These are phyloP conservation scores for Eurystomus glaucurus DNA, from an alignment of 2,797 vertebrate species.

Conservation along the genomic window DNA sequence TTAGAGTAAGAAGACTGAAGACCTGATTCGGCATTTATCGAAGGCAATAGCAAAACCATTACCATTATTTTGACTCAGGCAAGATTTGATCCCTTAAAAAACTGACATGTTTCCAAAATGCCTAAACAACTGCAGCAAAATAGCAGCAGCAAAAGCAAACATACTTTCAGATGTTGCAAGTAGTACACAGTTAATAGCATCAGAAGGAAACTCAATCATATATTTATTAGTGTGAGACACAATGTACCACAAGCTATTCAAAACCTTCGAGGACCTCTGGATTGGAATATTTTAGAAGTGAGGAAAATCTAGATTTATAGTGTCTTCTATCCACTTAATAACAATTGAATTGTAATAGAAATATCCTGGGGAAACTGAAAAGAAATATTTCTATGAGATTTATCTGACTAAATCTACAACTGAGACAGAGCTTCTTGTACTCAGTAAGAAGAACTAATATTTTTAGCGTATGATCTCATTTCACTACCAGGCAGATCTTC, in stretches of 20 bases:
- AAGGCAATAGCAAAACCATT: conserved; percentile 16
- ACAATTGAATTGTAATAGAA: not conserved
- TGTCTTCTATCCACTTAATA: not conserved
- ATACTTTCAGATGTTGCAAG: not conserved
- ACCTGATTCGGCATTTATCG: conserved; percentile 16
- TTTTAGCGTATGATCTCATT: not conserved
- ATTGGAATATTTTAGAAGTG: not conserved
- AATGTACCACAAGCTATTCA: not conserved
- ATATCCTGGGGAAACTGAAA: not conserved
- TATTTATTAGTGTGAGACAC: not conserved
- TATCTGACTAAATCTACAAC: not conserved
- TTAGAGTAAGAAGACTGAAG: conserved; percentile 49
- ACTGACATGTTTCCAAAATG: conserved; percentile 15
- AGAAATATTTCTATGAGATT: not conserved
- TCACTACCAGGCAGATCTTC: not conserved
- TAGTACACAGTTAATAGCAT: not conserved
- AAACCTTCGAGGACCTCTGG: not conserved
- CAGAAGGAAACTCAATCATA: not conserved
- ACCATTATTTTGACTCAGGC: conserved; percentile 15
- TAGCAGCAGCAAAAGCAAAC: conserved; percentile 10
- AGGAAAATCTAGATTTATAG: not conserved
- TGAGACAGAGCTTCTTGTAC: not conserved
- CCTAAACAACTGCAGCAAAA: not conserved
- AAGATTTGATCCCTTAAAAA: conserved; percentile 5
- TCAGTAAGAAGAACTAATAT: not conserved